Conservation (phyloP, 2,888 invertebrate species). For the Hirtodrosophila trivittata region DNA sequence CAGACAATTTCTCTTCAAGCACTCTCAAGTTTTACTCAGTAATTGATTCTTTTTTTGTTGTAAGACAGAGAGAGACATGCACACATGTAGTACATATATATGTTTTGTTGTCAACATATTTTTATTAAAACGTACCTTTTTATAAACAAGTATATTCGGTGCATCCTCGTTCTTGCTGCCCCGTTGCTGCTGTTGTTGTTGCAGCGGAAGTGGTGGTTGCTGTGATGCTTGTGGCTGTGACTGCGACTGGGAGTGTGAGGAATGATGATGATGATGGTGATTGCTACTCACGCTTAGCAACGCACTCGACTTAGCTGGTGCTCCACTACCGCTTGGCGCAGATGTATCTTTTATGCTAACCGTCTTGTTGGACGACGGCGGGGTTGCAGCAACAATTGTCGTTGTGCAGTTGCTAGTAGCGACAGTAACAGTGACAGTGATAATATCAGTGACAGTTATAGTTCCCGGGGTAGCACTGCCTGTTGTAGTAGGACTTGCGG, state of each 20-base stretch:
- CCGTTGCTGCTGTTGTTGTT: conserved; percentile 56
- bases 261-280: conserved; percentile 59
- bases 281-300: conserved; percentile 65
- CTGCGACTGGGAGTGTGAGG: conserved; percentile 27
- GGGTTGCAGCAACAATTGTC: conserved; percentile 33
- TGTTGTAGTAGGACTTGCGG: conserved; percentile 13
- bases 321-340: conserved; percentile 25
- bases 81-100: no score
- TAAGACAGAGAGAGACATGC: no score
- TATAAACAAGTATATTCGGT: conserved; percentile 94
- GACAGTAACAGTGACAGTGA: background rate
- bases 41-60: no score
- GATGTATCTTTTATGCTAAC: conserved; percentile 33
- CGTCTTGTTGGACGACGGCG: conserved; percentile 37
- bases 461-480: conserved; percentile 12
- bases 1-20: no score
- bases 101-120: no score
- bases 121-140: conserved; percentile 91
- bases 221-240: conserved; percentile 20
- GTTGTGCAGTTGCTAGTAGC: conserved; percentile 15
- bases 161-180: conserved; percentile 87
- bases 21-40: no score
- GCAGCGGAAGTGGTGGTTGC: conserved; percentile 35
- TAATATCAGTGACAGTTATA: background rate
- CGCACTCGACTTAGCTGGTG: conserved; percentile 42